These are phyloP conservation scores for Scaptodrosophila latifasciaeformis DNA, from an alignment of 2,888 invertebrate genomes.

Conservation along the genomic window DNA sequence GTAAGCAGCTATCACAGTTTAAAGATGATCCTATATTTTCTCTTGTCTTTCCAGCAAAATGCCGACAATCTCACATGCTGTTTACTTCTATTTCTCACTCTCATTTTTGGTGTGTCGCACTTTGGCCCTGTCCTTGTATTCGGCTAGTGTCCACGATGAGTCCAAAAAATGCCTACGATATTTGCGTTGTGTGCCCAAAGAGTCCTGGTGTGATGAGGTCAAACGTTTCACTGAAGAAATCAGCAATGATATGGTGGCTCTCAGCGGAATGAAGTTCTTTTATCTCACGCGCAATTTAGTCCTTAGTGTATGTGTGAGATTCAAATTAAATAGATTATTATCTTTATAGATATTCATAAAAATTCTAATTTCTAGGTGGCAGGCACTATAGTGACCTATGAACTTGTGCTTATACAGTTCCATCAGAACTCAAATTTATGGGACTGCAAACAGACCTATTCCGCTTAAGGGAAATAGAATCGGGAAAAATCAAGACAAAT, in stretches of 20 bases:
- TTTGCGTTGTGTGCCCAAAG: slow-evolving; percentile 75
- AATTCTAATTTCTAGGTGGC: slow-evolving; percentile 75
- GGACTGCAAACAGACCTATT: slow-evolving; percentile 55
- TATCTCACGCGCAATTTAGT: slow-evolving; percentile 72
- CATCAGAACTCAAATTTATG: slow-evolving; percentile 72
- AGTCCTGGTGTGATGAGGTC: slow-evolving; percentile 76
- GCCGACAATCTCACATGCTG: slow-evolving; percentile 72
- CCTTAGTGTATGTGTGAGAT: too few relatives aligned
- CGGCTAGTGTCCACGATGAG: slow-evolving; percentile 78
- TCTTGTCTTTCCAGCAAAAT: slow-evolving; percentile 53
- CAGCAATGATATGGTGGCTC: slow-evolving; percentile 70
- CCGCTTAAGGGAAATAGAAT: slow-evolving; percentile 30
- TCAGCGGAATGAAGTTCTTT: slow-evolving; percentile 74
- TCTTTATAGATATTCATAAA: too few relatives aligned
- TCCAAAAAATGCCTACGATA: slow-evolving; percentile 74
- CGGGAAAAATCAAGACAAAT: neutral
- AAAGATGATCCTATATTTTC: neutral
- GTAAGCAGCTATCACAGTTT: slow-evolving; percentile 44
- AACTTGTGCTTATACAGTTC: slow-evolving; percentile 78
- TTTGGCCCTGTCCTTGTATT: slow-evolving; percentile 77
- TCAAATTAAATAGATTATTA: neutral
- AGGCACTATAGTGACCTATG: slow-evolving; percentile 79
- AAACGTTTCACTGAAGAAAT: slow-evolving; percentile 73
- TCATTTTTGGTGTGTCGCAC: slow-evolving; percentile 77
- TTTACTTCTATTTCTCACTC: slow-evolving; percentile 79